Evolutionary conservation across 2,797 vertebrate species (phyloP).

Genomic region (Hafferia zeledoni): DNA sequence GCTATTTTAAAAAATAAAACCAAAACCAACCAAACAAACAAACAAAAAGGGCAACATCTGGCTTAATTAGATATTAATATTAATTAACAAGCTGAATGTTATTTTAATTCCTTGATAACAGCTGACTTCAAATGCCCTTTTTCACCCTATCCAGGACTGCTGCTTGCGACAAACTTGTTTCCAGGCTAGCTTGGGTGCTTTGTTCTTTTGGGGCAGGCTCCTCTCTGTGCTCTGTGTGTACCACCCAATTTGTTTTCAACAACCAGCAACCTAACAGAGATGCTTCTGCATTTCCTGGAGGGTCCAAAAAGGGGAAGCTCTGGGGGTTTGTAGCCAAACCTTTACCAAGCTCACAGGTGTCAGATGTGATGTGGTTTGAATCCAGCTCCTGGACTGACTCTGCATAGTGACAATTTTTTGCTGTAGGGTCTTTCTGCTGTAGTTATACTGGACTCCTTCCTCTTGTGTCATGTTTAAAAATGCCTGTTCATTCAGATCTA

Average conservation of each 20-base stretch:
- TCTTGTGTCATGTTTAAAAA: neutral
- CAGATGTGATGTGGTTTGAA: neutral
- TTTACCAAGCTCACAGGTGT: neutral
- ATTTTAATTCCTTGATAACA: neutral
- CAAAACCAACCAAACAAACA: too few relatives aligned
- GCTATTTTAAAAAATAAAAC: neutral
- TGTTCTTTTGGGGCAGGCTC: neutral
- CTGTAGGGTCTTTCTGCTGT: neutral
- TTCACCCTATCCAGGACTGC: neutral
- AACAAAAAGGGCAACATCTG: accelerated
- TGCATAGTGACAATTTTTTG: neutral
- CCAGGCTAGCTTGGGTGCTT: neutral
- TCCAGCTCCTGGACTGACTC: neutral
- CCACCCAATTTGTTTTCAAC: neutral
- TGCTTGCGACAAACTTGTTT: neutral
- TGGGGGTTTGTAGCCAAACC: neutral
- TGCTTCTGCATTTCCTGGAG: neutral
- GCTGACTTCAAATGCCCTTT: neutral
- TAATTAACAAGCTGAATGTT: neutral
- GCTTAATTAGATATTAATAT: neutral
- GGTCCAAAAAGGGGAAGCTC: neutral
- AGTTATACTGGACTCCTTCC: neutral
- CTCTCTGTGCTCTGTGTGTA: accelerated
- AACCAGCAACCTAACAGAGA: neutral
- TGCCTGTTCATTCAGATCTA: neutral